These are phyloP conservation scores for Sisor rabdophorus DNA, from an alignment of 2,113 vertebrate genomes.

Conservation along the genomic window DNA sequence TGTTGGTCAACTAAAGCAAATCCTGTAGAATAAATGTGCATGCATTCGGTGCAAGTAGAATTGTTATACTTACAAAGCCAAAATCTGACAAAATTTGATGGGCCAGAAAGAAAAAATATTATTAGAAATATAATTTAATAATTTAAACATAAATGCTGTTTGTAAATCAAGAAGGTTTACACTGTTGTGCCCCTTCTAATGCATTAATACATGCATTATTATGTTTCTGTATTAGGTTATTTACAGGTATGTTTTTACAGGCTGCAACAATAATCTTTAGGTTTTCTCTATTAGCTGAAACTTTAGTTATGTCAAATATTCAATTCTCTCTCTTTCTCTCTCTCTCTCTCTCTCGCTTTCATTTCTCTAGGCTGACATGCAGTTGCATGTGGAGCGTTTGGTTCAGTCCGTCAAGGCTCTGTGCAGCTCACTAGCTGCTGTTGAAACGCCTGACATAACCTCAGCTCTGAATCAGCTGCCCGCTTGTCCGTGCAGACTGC, in stretches of 20 bases:
- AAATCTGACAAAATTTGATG: not conserved
- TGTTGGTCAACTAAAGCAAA: not conserved
- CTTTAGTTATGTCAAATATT: too few relatives aligned
- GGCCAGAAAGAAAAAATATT: not conserved
- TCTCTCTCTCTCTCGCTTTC: fast-evolving
- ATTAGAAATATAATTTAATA: not conserved
- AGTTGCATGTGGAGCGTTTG: constrained; percentile 81
- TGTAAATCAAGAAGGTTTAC: not conserved
- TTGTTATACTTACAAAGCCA: not conserved
- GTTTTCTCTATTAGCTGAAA: not conserved
- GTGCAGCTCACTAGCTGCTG: constrained; percentile 84
- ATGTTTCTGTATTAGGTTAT: not conserved
- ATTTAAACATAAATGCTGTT: not conserved
- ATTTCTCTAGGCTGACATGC: constrained; percentile 73
- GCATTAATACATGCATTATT: not conserved
- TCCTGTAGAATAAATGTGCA: not conserved
- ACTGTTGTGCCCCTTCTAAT: not conserved
- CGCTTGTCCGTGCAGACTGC: constrained; percentile 88
- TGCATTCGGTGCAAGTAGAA: not conserved
- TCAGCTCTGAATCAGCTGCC: constrained; percentile 86
- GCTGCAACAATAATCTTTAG: not conserved
- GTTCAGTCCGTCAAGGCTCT: constrained; percentile 93
- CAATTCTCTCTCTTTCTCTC: too few relatives aligned
- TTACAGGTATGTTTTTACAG: not conserved
- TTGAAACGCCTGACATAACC: constrained; percentile 90